Evolutionary conservation across 2,797 vertebrate genomes (phyloP), one percentile per base, ranked within the genome.

Genomic region (Mormyrops boulengeri): DNA sequence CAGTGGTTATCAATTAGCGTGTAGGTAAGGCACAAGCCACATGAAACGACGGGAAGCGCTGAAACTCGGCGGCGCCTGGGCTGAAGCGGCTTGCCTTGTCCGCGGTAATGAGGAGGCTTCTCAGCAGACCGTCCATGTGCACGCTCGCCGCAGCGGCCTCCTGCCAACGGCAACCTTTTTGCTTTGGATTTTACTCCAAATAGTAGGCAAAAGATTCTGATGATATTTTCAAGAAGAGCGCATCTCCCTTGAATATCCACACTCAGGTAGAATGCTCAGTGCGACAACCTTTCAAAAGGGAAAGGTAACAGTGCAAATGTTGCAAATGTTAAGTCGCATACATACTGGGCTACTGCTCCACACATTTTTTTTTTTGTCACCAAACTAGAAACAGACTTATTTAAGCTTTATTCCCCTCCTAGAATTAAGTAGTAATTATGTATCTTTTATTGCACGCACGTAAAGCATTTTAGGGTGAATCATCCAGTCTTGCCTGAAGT

Each of bases 1-100:
- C 94, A 95, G 94, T 91, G 93, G 94, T 95, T 95, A 95, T 96
- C 95, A 95, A 95, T 95, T 95, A 95, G 89, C 94, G 92, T 92
- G 91, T 93, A 94, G 93, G 94, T 94, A 92, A 90, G 91, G 93
- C 93, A 50, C 85, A 90, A 92, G 93, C 93, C 93, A 93, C 92
- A 94, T 94, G 93, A 95, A 96, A 92, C 92, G 44, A 57, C 0
- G 12, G 57, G 38, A 86, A 44, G 80, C 11, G 17, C 12, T 26
- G 66, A 1, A 41, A 4, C 69, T 0, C 69, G 3, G 19, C 82
- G n/a, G 52, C 17, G 52, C 91, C 92, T 77, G 5, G 4, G 69
- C 69, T 17, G 34, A 77, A 41, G 69, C 34, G 69, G 2, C 5
- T 19, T 0, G 92, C 92, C 93, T 92, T 90, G 77, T 84, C 92